Base-by-base conservation (phyloP, 2,797 vertebrate species). In the Lemur catta region DNA sequence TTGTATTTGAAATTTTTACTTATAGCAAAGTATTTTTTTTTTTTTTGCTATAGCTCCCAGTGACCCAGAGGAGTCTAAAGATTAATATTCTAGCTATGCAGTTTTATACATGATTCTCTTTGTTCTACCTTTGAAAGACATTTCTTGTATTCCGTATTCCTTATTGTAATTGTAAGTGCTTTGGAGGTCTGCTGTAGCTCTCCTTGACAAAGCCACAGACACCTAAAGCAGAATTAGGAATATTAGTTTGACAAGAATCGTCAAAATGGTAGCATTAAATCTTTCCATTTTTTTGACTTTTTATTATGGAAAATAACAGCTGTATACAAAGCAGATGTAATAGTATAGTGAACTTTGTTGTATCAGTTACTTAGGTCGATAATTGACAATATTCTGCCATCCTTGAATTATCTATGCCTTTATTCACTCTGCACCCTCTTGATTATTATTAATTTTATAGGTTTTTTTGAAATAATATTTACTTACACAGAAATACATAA, bases 1-100 rank as follows among this genome's bases (percentile, higher is more conserved):
- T 76, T 92, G 43, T 71, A 80, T 80, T 94, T 91, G 76, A 81
- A 76, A 52, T 48, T 57, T 95, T 86, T 92, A 28, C 41, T 10
- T 69, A 30, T 9, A 78, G 12, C 69, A 18, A 85, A 94, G 41
- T 30, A 24, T 4, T 41, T 82, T 24, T 4, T 14, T 14, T 71
- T 74, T 63, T 92, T 85, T 48, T 38, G 12, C 7, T 46, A 13
- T 7, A 55, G 11, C 24, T 41, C 78, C 12, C 43, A 33, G 22
- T 48, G 52, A 75, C 24, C 59, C 12, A 72, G 43, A 59, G 52
- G 33, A 91, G 9, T 35, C 18, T 71, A 63, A 79, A 82, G 46
- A 72, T 92, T 30, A 79, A 50, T 80, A 28, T 33, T 72, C 59
- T 63, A 61, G 18, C 4, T 74, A 2, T 43, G 20, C 38, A 43